Percentiles rank a stretch among this genome's conserved stretches.
phyloP scores from a whole-genome alignment of 2,888 invertebrate genomes.

The Cantharis lateralis region DNA sequence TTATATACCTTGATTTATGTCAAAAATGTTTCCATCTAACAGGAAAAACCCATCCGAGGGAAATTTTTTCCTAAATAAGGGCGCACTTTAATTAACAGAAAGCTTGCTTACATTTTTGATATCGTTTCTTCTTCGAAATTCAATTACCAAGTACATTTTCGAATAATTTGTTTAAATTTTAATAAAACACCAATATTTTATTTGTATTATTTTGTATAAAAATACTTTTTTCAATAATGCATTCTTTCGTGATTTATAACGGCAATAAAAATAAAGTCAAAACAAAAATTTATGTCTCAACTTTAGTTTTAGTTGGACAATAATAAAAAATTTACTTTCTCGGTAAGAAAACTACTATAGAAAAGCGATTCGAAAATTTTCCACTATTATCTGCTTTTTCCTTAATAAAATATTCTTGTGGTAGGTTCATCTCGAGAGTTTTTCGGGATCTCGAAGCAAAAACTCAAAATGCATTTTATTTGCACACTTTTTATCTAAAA shows the following conservation, averaged over 20 bases:
- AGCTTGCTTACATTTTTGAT: not conserved
- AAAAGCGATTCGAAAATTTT: not conserved
- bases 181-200: not conserved
- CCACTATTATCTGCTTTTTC: not conserved
- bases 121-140: not conserved
- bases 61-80: not conserved
- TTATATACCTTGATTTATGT: constrained; percentile 26
- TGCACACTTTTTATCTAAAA: not conserved
- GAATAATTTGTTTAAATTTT: not conserved
- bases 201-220: not conserved
- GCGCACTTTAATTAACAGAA: not conserved
- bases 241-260: not conserved
- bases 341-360: not conserved
- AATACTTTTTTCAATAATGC: not conserved
- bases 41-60: not conserved
- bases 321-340: not conserved
- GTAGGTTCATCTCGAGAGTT: not conserved
- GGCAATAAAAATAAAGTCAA: not conserved
- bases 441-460: not conserved
- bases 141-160: not conserved
- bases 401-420: not conserved
- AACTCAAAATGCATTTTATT: not conserved
- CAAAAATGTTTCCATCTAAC: constrained; percentile 18
- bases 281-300: not conserved
- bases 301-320: not conserved